Base-by-base conservation (phyloP, 2,888 invertebrate species). In the Heliconius charithonia region DNA sequence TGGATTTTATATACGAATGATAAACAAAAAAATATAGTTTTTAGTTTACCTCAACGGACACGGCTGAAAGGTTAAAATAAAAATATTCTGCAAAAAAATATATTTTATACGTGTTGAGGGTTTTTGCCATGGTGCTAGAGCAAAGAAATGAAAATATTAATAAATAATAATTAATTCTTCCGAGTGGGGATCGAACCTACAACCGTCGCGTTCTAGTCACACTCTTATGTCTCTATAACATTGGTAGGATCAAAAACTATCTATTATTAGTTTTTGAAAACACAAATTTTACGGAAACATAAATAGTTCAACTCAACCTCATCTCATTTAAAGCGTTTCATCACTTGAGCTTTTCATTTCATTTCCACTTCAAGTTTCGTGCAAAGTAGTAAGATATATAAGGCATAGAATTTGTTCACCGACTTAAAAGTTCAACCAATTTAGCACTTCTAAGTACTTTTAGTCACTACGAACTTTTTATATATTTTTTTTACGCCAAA, bases 261-360 rank as follows among this genome's bases (percentile, higher is more conserved):
- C n/a, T n/a, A n/a, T n/a, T n/a, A n/a, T n/a, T n/a, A n/a, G n/a
- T n/a, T 51, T 19, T 19, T 51, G 51, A n/a, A 32, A 56, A 27
- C 56, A 32, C 22, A 29, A 0, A 29, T 29, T 29, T 29, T 59
- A 72, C 7, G 6, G 32, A 32, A 32, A 27, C n/a, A 56, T 27
- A 29, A 71, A 71, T 71, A 72, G n/a, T 76, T 77, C 37, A 59
- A 71, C 77, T 72, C 56, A 76, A 76, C 63, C 63, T 65, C 73
- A 80, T 82, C 78, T 78, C 75, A 78, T 81, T 79, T 82, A 72
- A 79, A 81, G 75, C 80, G 75, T 82, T 83, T 82, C 79, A 83
- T 83, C 82, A 81, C 80, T 78, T 65, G 63, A 45, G 81, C 81
- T 82, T 83, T 81, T 83, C 81, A 82, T 81, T 81, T 81, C 79